phyloP scores from a whole-genome alignment of 2,113 vertebrate species.

The Crotalus horridus region DNA sequence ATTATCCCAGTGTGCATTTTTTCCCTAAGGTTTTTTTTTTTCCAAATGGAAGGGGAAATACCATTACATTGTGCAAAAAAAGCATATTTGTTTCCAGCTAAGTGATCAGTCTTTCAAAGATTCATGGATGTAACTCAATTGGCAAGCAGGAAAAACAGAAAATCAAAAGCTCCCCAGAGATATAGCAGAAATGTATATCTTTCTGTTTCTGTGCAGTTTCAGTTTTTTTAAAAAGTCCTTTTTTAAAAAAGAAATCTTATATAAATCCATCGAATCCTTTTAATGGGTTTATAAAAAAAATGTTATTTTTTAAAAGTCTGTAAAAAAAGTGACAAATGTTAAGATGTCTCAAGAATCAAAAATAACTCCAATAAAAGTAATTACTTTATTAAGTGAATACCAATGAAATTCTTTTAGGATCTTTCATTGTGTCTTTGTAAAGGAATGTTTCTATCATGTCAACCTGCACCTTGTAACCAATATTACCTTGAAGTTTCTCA shows the following conservation, averaged over 20 bases:
- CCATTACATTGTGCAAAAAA: not conserved
- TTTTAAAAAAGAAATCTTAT: not conserved
- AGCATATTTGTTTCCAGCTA: not conserved
- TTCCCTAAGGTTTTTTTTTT: not conserved
- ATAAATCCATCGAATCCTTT: not conserved
- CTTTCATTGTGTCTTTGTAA: not conserved
- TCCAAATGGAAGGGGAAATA: not conserved
- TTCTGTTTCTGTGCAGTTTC: not conserved
- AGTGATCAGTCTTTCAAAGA: not conserved
- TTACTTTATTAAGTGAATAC: not conserved
- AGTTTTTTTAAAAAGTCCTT: not conserved
- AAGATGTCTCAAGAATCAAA: not conserved
- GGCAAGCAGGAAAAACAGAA: not conserved
- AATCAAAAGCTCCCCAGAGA: not conserved
- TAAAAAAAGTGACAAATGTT: not conserved
- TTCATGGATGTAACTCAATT: slow-evolving; percentile 1
- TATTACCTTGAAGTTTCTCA: not conserved
- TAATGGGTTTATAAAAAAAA: not conserved
- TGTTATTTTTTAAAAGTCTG: not conserved
- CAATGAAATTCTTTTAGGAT: not conserved
- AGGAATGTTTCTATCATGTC: not conserved
- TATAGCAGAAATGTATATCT: not conserved
- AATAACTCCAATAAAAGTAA: not conserved
- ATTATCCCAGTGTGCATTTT: not conserved
- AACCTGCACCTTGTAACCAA: not conserved